Evolutionary conservation across 1,140 invertebrate genomes (phyloP).

Genomic region (Drosophila melanogaster): DNA sequence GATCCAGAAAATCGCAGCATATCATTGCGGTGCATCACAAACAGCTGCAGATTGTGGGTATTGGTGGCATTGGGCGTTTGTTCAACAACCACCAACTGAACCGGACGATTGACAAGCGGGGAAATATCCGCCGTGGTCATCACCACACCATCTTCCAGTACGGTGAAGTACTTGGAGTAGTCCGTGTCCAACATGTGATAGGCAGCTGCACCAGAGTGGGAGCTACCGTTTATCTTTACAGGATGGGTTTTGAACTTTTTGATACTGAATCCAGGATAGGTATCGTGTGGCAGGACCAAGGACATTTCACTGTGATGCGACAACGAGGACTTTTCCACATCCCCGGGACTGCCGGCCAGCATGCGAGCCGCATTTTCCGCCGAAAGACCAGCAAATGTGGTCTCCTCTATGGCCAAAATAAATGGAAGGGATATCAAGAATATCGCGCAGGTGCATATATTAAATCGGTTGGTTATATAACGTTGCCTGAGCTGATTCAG

Average conservation of each 20-base stretch:
- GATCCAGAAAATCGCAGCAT: slow-evolving; percentile 91
- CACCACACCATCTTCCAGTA: slow-evolving; percentile 93
- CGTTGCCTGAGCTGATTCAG: slow-evolving; percentile 48
- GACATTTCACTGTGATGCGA: slow-evolving; percentile 75
- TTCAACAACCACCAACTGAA: slow-evolving; percentile 92
- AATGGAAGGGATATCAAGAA: slow-evolving; percentile 29
- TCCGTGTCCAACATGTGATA: slow-evolving; percentile 88
- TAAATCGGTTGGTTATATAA: slow-evolving; percentile 43
- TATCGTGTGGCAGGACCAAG: slow-evolving; percentile 91
- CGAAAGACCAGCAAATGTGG: slow-evolving; percentile 64
- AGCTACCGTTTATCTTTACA: slow-evolving; percentile 37
- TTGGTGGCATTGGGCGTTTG: slow-evolving; percentile 91
- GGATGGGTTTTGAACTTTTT: slow-evolving; percentile 87
- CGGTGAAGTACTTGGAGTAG: slow-evolving; percentile 92
- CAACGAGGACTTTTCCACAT: slow-evolving; percentile 31
- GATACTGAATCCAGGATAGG: slow-evolving; percentile 93
- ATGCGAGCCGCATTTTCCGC: slow-evolving; percentile 78
- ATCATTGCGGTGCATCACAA: slow-evolving; percentile 91
- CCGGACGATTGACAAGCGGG: slow-evolving; percentile 91
- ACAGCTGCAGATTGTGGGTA: slow-evolving; percentile 91
- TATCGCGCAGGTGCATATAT: slow-evolving; percentile 43
- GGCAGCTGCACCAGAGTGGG: slow-evolving; percentile 30
- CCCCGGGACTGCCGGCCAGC: slow-evolving; percentile 72
- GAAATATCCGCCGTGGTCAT: slow-evolving; percentile 94
- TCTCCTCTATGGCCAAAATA: slow-evolving; percentile 19